phyloP scores from a whole-genome alignment of 2,113 vertebrate species.

The Pyxicephalus adspersus region DNA sequence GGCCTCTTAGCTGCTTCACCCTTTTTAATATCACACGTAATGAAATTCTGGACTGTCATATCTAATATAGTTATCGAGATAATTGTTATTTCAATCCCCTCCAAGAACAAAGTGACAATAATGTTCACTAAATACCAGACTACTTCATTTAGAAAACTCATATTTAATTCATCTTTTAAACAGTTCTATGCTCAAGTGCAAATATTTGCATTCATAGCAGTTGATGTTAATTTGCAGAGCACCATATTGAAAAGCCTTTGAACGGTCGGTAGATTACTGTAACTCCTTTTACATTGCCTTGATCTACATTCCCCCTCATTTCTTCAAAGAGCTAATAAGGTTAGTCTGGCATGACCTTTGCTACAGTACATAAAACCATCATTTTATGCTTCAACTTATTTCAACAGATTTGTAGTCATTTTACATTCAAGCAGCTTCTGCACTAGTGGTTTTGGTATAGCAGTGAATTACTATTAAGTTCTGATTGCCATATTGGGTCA shows the following conservation, averaged over 20 bases:
- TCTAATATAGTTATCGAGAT: too few relatives aligned
- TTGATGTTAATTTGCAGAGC: constrained; percentile 35
- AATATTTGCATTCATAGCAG: constrained; percentile 45
- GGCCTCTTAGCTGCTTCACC: too few relatives aligned
- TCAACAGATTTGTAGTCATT: constrained; percentile 30
- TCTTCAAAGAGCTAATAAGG: constrained; percentile 49
- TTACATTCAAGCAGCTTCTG: constrained; percentile 32
- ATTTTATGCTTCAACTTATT: constrained; percentile 45
- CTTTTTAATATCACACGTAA: too few relatives aligned
- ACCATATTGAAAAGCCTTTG: constrained; percentile 42
- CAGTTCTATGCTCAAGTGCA: constrained; percentile 36
- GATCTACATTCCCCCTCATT: constrained; percentile 34
- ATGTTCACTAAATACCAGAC: constrained; percentile 31
- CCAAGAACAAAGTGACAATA: constrained; percentile 20
- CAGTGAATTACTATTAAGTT: background rate
- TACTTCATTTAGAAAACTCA: constrained; percentile 30
- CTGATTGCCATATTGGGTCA: constrained; percentile 22
- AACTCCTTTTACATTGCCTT: constrained; percentile 45
- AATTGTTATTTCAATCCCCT: constrained; percentile 8
- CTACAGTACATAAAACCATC: constrained; percentile 25
- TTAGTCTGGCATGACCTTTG: constrained; percentile 49
- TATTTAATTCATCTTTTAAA: constrained; percentile 40
- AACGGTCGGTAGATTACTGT: constrained; percentile 41
- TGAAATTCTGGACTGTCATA: too few relatives aligned
- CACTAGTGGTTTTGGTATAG: constrained; percentile 22